These are phyloP conservation scores for Clarias platycephalus DNA, from an alignment of 2,797 vertebrate species.

Conservation along the genomic window DNA sequence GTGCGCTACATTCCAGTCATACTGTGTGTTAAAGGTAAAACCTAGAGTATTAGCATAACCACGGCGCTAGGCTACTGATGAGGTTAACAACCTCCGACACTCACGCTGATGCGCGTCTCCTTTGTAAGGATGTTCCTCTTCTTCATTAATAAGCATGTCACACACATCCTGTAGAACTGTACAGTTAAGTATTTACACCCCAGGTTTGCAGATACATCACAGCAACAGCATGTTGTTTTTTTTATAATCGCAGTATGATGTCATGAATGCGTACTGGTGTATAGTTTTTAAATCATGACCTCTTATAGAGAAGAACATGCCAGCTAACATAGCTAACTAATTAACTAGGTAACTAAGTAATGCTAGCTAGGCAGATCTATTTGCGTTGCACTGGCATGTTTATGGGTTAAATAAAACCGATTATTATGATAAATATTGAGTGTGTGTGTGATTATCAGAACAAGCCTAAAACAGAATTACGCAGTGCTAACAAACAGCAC, in stretches of 20 bases:
- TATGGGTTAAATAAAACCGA: neutral
- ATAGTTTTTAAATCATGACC: neutral
- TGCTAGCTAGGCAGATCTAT: neutral
- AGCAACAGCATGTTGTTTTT: neutral
- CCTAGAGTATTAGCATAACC: slow-evolving; percentile 24
- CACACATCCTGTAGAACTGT: neutral
- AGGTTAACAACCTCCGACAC: neutral
- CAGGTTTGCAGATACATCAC: neutral
- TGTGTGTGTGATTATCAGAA: neutral
- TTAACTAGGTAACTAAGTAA: neutral
- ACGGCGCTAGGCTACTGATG: neutral
- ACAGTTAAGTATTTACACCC: slow-evolving; percentile 11
- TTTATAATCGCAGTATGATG: neutral
- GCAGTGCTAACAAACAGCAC: neutral
- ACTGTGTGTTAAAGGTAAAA: neutral
- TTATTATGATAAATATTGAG: neutral
- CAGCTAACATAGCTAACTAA: neutral
- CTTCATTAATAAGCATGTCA: slow-evolving; percentile 4
- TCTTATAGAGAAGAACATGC: neutral
- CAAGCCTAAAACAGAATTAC: neutral
- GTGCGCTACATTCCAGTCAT: neutral
- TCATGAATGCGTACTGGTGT: neutral
- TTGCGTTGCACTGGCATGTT: neutral
- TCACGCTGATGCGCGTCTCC: too few relatives aligned
- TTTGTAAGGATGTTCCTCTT: neutral